These are phyloP conservation scores for Ypsolopha sequella DNA, from an alignment of 2,888 invertebrate genomes.

Conservation along the genomic window DNA sequence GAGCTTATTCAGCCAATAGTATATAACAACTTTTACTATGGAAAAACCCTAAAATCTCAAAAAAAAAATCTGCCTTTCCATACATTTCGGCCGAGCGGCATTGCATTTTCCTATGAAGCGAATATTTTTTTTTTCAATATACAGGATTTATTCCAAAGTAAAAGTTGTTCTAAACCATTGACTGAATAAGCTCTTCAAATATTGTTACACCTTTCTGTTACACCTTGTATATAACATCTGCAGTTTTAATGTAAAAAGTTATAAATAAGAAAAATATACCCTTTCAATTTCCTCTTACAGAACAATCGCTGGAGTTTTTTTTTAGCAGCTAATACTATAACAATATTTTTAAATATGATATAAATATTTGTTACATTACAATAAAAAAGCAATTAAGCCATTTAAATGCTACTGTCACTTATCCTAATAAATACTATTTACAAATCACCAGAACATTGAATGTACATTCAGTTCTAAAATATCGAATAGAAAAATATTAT, in stretches of 20 bases:
- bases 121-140: too few species aligned
- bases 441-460: slow-evolving; percentile 62
- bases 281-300: background rate
- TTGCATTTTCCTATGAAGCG: too few species aligned
- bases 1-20: too few species aligned
- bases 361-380: slow-evolving; percentile 69
- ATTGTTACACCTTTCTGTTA: too few species aligned
- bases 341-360: slow-evolving; percentile 62
- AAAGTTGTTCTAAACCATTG: too few species aligned
- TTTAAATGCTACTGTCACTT: slow-evolving; percentile 61
- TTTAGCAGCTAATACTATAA: slow-evolving; percentile 40
- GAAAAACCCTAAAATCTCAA: too few species aligned
- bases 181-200: too few species aligned
- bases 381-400: slow-evolving; percentile 59
- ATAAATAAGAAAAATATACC: slow-evolving; percentile 20
- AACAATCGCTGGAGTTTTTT: background rate
- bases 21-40: too few species aligned
- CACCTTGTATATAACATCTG: too few species aligned
- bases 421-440: slow-evolving; percentile 69
- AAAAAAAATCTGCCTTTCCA: too few species aligned
- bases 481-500: background rate
- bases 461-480: background rate
- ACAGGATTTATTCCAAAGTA: too few species aligned
- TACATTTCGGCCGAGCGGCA: too few species aligned
- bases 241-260: slow-evolving; percentile 6